Evolutionary conservation across 92 coral and sea anemone species (phyloP).

Genomic region (Parazoanthus atlanticus): DNA sequence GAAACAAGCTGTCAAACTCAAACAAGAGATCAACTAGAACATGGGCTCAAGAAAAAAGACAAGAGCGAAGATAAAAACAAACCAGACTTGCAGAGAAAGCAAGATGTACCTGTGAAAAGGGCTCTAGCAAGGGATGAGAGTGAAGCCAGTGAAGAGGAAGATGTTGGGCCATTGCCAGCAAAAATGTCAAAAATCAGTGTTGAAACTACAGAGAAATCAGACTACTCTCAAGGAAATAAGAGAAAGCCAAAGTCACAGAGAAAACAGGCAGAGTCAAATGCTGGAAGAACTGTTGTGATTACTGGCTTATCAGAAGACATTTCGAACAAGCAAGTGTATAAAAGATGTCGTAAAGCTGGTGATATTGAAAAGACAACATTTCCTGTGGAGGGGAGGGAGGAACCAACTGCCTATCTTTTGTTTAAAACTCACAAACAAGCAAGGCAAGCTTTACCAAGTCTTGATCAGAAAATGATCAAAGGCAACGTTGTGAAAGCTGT

Average conservation of each 20-base stretch:
- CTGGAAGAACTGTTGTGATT: slow-evolving; percentile 81
- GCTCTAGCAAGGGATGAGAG: background rate
- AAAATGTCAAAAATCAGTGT: background rate
- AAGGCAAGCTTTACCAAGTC: slow-evolving; percentile 66
- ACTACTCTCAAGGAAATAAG: slow-evolving; percentile 13
- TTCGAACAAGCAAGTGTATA: slow-evolving; percentile 72
- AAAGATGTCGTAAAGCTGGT: slow-evolving; percentile 75
- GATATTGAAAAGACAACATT: slow-evolving; percentile 73
- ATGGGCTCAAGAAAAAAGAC: background rate
- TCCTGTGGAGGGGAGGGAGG: slow-evolving; percentile 77
- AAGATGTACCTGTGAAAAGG: background rate
- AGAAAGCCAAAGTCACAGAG: slow-evolving; percentile 75
- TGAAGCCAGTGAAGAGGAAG: background rate
- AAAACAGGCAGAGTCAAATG: slow-evolving; percentile 61
- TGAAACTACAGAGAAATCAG: slow-evolving; percentile 14
- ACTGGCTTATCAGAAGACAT: slow-evolving; percentile 67
- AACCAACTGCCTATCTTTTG: slow-evolving; percentile 74
- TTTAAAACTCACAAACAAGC: slow-evolving; percentile 76
- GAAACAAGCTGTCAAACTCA: slow-evolving; percentile 1
- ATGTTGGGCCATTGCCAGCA: background rate
- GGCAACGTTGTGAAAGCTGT: slow-evolving; percentile 66
- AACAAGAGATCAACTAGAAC: slow-evolving; percentile 22
- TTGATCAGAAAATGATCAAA: slow-evolving; percentile 73
- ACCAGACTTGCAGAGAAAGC: background rate
- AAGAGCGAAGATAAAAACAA: background rate